Conservation (phyloP, 2,797 vertebrate species). For the Champsocephalus esox region DNA sequence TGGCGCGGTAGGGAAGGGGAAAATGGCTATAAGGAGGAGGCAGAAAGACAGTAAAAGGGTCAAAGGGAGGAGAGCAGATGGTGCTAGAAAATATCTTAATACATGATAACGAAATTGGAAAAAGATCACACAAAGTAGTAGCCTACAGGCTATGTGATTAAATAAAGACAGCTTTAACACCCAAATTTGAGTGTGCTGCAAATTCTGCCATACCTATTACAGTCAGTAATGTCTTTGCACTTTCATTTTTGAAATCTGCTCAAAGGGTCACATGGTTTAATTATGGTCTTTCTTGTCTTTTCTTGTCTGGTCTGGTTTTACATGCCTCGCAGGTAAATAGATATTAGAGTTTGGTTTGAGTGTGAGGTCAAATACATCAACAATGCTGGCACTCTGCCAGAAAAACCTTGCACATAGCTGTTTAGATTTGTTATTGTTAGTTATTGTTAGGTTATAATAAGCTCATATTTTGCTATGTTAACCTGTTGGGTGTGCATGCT, state of each 20-base stretch:
- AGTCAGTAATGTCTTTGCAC: not conserved
- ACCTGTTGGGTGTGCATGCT: not conserved
- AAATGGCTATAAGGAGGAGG: not conserved
- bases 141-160: too few species aligned
- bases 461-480: not conserved
- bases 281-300: slow-evolving; percentile 1
- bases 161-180: not conserved
- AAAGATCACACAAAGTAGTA: not conserved
- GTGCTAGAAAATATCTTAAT: not conserved
- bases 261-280: slow-evolving; percentile 15
- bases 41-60: not conserved
- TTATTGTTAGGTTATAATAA: not conserved
- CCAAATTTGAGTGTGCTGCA: not conserved
- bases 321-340: slow-evolving; percentile 14
- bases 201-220: not conserved
- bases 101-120: not conserved
- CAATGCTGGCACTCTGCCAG: not conserved
- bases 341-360: slow-evolving; percentile 8
- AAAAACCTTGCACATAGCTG: not conserved
- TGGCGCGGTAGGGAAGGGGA: not conserved
- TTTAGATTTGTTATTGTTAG: slow-evolving; percentile 7
- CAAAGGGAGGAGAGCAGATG: too few species aligned
- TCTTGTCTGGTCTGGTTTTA: slow-evolving; percentile 6
- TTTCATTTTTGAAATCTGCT: slow-evolving; percentile 17
- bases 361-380: slow-evolving; percentile 24